Conservation (phyloP, 2,888 invertebrate genomes). For the Drosophila mimica region DNA sequence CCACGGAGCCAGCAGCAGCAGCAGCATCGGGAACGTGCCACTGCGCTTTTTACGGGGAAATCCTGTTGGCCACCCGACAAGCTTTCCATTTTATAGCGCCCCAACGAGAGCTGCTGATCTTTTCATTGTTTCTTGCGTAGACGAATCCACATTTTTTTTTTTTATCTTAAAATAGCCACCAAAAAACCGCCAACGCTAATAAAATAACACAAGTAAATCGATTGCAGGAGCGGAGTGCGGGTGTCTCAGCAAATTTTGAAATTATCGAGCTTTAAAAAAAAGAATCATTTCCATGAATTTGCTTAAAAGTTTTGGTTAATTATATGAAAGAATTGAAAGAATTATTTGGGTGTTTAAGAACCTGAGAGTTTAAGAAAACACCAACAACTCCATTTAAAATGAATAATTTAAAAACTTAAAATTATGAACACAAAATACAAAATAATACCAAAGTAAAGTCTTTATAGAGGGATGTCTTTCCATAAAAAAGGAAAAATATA, state of each 20-base stretch:
- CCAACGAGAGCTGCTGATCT: slow-evolving; percentile 51
- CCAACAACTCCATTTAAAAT: too few relatives aligned
- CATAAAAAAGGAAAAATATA: not conserved
- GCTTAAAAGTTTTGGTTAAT: not conserved
- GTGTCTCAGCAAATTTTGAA: not conserved
- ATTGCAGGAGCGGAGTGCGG: slow-evolving; percentile 44
- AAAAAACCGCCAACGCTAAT: slow-evolving; percentile 41
- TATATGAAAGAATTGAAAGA: not conserved
- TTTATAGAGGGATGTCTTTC: not conserved
- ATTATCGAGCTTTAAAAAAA: not conserved
- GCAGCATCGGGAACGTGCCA: slow-evolving; percentile 32
- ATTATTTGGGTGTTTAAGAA: not conserved
- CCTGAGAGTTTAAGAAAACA: too few relatives aligned
- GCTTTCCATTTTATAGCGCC: slow-evolving; percentile 69
- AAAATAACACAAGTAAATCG: slow-evolving; percentile 15
- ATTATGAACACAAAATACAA: not conserved
- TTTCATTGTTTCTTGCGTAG: slow-evolving; percentile 38
- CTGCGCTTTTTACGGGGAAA: slow-evolving; percentile 78
- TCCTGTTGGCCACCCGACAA: slow-evolving; percentile 71
- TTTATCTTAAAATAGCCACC: slow-evolving; percentile 43
- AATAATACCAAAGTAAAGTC: rapidly evolving
- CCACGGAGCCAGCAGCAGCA: slow-evolving; percentile 16
- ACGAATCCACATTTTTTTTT: slow-evolving; percentile 15
- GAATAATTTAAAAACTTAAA: too few relatives aligned
- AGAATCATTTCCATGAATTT: not conserved